Base-by-base conservation (phyloP, 2,888 invertebrate genomes). In the Caenorhabditis sp. region DNA sequence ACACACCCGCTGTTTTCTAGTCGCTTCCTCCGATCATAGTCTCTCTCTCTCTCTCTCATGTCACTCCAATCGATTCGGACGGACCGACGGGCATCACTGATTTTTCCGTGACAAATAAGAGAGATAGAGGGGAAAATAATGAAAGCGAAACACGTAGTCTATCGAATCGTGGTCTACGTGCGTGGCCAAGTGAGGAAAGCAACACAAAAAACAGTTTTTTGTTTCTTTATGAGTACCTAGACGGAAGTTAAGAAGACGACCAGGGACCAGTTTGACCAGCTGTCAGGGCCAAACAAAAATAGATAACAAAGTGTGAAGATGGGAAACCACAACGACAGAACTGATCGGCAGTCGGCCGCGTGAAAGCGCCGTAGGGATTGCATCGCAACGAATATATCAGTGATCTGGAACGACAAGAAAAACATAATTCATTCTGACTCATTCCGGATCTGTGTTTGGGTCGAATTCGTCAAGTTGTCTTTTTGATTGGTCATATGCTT, bases 51-150 rank as follows among this genome's bases (percentile, higher is more conserved):
- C 22, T 24, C 30, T 20, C 39, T 59, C 52, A 48, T 66, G 55
- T 37, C 56, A 50, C 56, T 56, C 66, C n/a, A 48, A 66, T 66
- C 66, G 66, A 66, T 66, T 56, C 41, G 50, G 62, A 48, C 56
- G 48, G 48, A 48, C 35, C 52, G 53, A 53, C 53, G 70, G 53
- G 59, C 70, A 46, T 59, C 53, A 52, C 59, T 45, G 59, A 59
- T 70, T 53, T 70, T 70, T 70, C 70, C 70, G 70, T 70, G 70
- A 70, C 70, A 70, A 70, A 70, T 22, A 35, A 37, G 17, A 59
- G 46, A 27, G 45, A 37, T 53, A 43, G 53, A 15, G 70, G 59
- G 59, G 59, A 61, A 53, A 52, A n/a, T n/a, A n/a, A n/a, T n/a
- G n/a, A n/a, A n/a, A n/a, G n/a, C 58, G 41, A n/a, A 56, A 68